Conservation (phyloP, 2,113 vertebrate genomes). For the Ptilorrhoa leucosticta region DNA sequence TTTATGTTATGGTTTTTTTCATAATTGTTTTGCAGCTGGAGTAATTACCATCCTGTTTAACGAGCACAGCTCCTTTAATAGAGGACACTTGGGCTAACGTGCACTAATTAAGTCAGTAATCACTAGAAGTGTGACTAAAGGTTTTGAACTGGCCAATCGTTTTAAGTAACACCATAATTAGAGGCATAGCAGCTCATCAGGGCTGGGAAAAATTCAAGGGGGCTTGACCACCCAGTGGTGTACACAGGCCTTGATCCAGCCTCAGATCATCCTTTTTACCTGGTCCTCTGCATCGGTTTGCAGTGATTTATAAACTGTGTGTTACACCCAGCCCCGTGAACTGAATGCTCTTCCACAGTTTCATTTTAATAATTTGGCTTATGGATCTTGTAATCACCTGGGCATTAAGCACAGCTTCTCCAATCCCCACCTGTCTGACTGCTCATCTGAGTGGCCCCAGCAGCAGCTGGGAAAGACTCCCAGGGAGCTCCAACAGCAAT, state of each 20-base stretch:
- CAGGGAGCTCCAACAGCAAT: background rate
- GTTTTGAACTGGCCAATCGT: background rate
- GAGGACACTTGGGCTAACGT: background rate
- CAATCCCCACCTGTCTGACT: background rate
- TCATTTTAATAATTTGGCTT: background rate
- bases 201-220: background rate
- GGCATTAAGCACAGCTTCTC: background rate
- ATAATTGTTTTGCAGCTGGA: background rate
- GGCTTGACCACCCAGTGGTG: background rate
- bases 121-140: background rate
- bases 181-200: background rate
- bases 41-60: conserved; percentile 6
- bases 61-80: background rate
- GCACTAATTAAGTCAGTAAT: conserved; percentile 13
- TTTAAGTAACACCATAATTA: background rate
- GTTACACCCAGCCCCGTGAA: background rate
- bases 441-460: background rate
- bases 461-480: background rate
- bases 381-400: background rate
- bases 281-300: background rate
- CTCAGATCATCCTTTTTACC: background rate
- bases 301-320: background rate
- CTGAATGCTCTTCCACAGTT: background rate
- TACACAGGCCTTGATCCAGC: background rate
- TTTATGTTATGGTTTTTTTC: background rate